A percentile compares a stretch with the other conserved stretches of the same genome.
phyloP scores from a whole-genome alignment of 2,888 invertebrate genomes.

The Chymomyza fuscimana region DNA sequence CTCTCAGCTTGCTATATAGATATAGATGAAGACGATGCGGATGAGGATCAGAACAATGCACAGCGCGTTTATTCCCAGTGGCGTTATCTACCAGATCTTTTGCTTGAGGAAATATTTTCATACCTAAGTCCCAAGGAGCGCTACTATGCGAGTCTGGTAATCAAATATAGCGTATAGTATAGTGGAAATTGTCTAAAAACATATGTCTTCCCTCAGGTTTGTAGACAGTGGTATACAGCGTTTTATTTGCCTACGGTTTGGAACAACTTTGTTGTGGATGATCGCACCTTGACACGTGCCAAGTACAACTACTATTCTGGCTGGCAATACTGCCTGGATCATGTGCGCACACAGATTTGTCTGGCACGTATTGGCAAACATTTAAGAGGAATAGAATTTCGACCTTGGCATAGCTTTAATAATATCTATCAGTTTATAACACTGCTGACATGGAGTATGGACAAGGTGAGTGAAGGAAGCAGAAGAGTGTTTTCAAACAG shows the following conservation, averaged over 20 bases:
- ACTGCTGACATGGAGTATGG: slow-evolving; percentile 87
- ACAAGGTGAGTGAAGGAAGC: slow-evolving; percentile 78
- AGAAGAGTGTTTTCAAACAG: too few species aligned
- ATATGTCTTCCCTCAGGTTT: slow-evolving; percentile 67
- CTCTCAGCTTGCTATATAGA: slow-evolving; percentile 81
- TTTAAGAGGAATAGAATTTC: slow-evolving; percentile 85
- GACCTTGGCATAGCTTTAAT: slow-evolving; percentile 88
- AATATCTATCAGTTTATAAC: slow-evolving; percentile 92
- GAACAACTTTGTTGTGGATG: slow-evolving; percentile 86
- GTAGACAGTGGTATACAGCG: slow-evolving; percentile 83
- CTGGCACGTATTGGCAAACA: slow-evolving; percentile 85
- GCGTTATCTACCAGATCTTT: slow-evolving; percentile 85
- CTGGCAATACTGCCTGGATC: slow-evolving; percentile 87
- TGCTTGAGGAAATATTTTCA: slow-evolving; percentile 87
- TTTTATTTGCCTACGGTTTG: slow-evolving; percentile 89
- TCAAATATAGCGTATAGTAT: background rate
- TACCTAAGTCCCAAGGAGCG: slow-evolving; percentile 85
- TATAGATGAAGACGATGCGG: slow-evolving; percentile 77
- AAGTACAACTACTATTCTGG: slow-evolving; percentile 91
- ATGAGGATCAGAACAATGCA: slow-evolving; percentile 66
- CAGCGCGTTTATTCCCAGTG: slow-evolving; percentile 82
- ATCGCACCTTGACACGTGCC: slow-evolving; percentile 86
- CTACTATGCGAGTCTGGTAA: slow-evolving; percentile 87
- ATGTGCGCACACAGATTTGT: slow-evolving; percentile 86
- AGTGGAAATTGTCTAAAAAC: background rate